These are phyloP conservation scores for Pithys albifrons DNA, from an alignment of 2,113 vertebrate genomes.

Conservation along the genomic window DNA sequence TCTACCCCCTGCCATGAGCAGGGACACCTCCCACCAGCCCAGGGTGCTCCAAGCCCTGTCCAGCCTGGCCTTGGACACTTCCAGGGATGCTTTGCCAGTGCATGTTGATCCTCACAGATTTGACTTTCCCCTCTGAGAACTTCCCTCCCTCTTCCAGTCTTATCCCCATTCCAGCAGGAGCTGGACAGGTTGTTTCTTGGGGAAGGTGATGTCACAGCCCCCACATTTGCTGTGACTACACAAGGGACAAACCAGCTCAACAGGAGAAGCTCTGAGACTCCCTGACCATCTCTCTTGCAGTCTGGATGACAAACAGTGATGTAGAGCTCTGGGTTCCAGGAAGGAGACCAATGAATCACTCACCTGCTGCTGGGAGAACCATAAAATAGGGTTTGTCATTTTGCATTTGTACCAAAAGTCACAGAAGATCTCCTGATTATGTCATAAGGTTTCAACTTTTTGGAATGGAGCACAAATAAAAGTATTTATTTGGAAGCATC, in stretches of 20 bases:
- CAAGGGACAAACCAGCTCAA: neutral
- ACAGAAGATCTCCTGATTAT: neutral
- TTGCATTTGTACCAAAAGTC: neutral
- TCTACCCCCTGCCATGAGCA: neutral
- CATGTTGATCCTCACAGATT: neutral
- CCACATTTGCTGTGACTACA: neutral
- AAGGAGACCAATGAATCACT: neutral
- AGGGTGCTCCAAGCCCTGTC: accelerated
- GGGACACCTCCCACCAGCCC: neutral
- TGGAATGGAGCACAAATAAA: neutral
- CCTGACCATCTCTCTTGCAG: neutral
- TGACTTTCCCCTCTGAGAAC: neutral
- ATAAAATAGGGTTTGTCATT: neutral
- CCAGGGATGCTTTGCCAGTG: neutral
- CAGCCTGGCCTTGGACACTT: neutral
- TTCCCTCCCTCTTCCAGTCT: neutral
- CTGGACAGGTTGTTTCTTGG: neutral
- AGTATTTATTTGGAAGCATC: neutral
- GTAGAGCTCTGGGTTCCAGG: neutral
- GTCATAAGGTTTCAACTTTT: neutral
- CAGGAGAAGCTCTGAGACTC: neutral
- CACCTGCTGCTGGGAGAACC: neutral
- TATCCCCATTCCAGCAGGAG: neutral
- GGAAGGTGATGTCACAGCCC: neutral
- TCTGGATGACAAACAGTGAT: neutral